Evolutionary conservation across 2,797 vertebrate species (phyloP), one percentile per base, ranked within the genome.

Genomic region (Gobionotothen gibberifrons): DNA sequence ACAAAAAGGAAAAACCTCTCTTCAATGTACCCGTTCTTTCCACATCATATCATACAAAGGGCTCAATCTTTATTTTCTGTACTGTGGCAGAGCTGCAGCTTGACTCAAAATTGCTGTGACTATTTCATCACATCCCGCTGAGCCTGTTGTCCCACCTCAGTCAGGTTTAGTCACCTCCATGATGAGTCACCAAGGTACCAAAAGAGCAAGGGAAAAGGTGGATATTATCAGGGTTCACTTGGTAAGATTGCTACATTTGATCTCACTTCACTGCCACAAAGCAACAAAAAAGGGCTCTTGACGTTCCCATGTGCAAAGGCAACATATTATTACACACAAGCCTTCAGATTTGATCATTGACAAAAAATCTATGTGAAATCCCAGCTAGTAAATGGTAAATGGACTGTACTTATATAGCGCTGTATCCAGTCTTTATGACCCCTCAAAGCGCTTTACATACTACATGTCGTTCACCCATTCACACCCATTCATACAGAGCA

Each of bases 181-280:
- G 49, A 51, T 81, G 75, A 83, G 69, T 87, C 80, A 85, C 55
- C 29, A 64, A 78, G 76, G 47, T 48, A 53, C 59, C 61, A 61
- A 71, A 75, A 73, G 62, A 63, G 49, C 59, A 59, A 59, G 36
- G 13, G 39, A 29, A 39, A 44, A 40, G 40, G 14, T 44, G 44
- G 46, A 67, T 48, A 46, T 46, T 69, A 32, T 57, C 40, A 53
- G 3, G 22, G 36, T 59, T 16, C 6, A 15, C 39, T 26, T 26
- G 22, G 22, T 22, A 26, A 26, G 22, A 26, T 26, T 26, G 3
- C 22, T 1, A 36, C 21, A 2, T 68, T n/a, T 64, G 22, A 60
- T 49, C 17, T 16, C 22, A 19, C 58, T 44, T 44, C 19, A 21
- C 32, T 32, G 43, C 9, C 1, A 1, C 15, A 62, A 44, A 3